Conservation (phyloP, 2,113 vertebrate species). For the Ceyx melanurus region DNA sequence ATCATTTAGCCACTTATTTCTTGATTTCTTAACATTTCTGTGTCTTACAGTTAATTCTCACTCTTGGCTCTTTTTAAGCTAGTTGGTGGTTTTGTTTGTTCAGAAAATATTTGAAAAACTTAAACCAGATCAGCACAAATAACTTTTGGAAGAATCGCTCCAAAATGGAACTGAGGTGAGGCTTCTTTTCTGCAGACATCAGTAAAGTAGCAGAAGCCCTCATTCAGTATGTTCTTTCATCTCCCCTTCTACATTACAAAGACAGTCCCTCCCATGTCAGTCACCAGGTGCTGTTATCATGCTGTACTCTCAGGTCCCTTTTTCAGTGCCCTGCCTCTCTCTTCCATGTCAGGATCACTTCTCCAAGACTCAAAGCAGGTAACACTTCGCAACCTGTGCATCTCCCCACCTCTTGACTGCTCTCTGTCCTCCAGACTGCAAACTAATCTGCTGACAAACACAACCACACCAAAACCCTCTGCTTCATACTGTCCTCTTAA, state of each 20-base stretch:
- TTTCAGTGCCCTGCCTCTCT: neutral
- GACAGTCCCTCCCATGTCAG: neutral
- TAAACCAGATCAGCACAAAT: neutral
- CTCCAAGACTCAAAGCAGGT: neutral
- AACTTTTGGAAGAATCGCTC: neutral
- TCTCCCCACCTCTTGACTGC: neutral
- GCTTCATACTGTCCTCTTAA: neutral
- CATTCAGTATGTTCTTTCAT: accelerated
- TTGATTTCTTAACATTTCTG: neutral
- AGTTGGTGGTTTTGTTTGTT: neutral
- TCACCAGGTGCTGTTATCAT: neutral
- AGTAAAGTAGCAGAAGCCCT: accelerated
- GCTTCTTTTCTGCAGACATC: neutral
- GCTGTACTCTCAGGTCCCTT: neutral
- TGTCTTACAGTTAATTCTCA: neutral
- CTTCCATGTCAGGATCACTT: neutral
- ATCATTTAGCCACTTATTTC: neutral
- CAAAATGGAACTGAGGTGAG: neutral
- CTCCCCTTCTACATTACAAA: accelerated
- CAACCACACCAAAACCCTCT: neutral
- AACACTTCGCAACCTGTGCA: accelerated
- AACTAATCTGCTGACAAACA: neutral
- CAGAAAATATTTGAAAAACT: neutral
- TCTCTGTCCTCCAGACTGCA: neutral
- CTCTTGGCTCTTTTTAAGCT: neutral